phyloP scores from a whole-genome alignment of 1,140 invertebrate genomes.

The Anthonomus grandis region DNA sequence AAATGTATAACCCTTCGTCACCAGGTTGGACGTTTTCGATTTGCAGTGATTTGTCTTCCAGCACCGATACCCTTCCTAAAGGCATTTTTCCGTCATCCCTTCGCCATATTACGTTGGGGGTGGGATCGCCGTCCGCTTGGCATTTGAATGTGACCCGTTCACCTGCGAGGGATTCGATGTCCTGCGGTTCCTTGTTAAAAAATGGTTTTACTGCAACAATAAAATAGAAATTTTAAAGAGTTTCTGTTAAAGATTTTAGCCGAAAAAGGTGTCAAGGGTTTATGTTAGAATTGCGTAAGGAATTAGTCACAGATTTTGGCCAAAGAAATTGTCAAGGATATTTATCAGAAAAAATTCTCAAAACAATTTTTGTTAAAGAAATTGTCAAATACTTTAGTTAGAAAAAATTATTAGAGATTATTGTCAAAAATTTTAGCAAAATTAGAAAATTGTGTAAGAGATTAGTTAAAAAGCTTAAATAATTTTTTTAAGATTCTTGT shows the following conservation, averaged over 20 bases:
- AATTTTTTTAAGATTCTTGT: too few relatives aligned
- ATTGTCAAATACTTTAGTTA: too few relatives aligned
- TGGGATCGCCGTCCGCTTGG: slow-evolving; percentile 85
- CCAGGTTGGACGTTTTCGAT: slow-evolving; percentile 70
- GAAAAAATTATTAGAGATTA: too few relatives aligned
- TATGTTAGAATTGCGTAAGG: too few relatives aligned
- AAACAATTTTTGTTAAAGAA: too few relatives aligned
- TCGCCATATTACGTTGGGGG: slow-evolving; percentile 83
- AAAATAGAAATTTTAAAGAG: not conserved
- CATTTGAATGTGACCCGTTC: slow-evolving; percentile 84
- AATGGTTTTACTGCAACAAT: slow-evolving; percentile 77
- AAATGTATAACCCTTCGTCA: slow-evolving; percentile 81
- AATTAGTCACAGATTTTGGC: too few relatives aligned
- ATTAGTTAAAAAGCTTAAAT: too few relatives aligned
- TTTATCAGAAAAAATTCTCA: too few relatives aligned
- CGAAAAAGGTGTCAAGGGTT: too few relatives aligned
- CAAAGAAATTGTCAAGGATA: too few relatives aligned
- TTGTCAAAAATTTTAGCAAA: too few relatives aligned
- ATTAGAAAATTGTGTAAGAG: too few relatives aligned
- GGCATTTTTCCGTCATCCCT: slow-evolving; percentile 83
- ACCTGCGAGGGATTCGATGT: slow-evolving; percentile 76
- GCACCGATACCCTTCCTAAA: slow-evolving; percentile 65
- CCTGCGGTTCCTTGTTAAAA: slow-evolving; percentile 80
- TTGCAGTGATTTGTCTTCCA: slow-evolving; percentile 71
- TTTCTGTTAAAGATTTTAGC: not conserved